phyloP scores from a whole-genome alignment of 2,888 invertebrate species.

The Melanotus villosus region DNA sequence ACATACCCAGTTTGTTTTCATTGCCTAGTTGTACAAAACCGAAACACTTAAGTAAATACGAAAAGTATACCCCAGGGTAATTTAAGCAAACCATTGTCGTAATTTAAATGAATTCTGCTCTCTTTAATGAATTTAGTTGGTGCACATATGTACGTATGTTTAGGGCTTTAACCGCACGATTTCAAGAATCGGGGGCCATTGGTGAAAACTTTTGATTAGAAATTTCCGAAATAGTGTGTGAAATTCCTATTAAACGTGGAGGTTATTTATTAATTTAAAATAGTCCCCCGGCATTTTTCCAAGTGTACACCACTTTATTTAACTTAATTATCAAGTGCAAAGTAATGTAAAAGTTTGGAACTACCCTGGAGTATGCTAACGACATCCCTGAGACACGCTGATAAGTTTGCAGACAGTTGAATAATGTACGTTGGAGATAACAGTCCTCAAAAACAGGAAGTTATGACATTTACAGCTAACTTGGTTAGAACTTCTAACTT shows the following conservation, averaged over 20 bases:
- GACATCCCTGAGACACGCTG: slow-evolving; percentile 47
- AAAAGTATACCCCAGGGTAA: neutral
- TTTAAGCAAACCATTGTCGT: neutral
- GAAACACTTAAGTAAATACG: neutral
- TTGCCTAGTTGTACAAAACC: neutral
- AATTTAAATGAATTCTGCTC: slow-evolving; percentile 3
- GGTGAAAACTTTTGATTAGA: neutral
- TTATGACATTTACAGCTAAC: slow-evolving; percentile 48
- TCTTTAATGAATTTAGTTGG: neutral
- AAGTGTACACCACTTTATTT: slow-evolving; percentile 32
- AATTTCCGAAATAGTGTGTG: too few species aligned
- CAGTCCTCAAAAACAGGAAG: slow-evolving; percentile 49
- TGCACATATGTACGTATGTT: neutral
- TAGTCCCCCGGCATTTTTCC: slow-evolving; percentile 1
- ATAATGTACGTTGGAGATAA: slow-evolving; percentile 47
- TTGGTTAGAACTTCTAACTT: slow-evolving; percentile 48
- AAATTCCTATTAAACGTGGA: neutral
- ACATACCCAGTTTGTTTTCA: too few species aligned
- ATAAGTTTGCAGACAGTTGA: slow-evolving; percentile 47
- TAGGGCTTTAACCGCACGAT: too few species aligned
- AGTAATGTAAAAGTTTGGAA: slow-evolving; percentile 43
- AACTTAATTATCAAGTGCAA: slow-evolving; percentile 43
- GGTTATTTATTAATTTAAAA: slow-evolving; percentile 16
- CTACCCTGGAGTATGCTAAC: slow-evolving; percentile 42
- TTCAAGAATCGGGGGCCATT: too few species aligned